Percentiles rank a stretch among this genome's conserved stretches.
Evolutionary conservation across 1,140 invertebrate species (phyloP).

Genomic region (Radopholus similis): DNA sequence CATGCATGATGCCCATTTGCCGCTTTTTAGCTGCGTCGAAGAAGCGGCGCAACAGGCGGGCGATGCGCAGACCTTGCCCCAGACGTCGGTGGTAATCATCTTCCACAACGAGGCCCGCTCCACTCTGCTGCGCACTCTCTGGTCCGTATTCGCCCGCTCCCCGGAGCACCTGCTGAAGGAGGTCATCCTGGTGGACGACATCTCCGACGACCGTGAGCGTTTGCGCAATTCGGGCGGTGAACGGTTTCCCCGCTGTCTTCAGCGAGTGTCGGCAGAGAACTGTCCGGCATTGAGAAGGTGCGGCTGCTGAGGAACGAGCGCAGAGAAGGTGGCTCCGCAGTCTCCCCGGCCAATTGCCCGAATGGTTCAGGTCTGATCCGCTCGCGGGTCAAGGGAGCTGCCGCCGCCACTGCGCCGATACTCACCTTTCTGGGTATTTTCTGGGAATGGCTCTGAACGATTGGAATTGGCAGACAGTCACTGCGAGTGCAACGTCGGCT

Average conservation of each 20-base stretch:
- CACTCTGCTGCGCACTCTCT: slow-evolving; percentile 80
- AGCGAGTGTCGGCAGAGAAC: slow-evolving; percentile 85
- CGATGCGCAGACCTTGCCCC: no score
- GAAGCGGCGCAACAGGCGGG: no score
- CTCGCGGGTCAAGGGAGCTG: slow-evolving; percentile 64
- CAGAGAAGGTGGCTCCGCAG: slow-evolving; percentile 69
- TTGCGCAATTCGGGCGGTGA: neutral
- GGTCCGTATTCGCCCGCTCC: slow-evolving; percentile 79
- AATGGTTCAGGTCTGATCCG: slow-evolving; percentile 61
- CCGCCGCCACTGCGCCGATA: slow-evolving; percentile 61
- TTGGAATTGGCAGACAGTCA: slow-evolving; percentile 8
- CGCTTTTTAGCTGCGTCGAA: no score
- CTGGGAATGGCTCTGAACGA: slow-evolving; percentile 32
- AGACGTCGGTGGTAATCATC: slow-evolving; percentile 87
- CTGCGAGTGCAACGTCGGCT: slow-evolving; percentile 64
- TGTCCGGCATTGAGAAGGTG: slow-evolving; percentile 87
- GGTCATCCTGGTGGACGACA: slow-evolving; percentile 86
- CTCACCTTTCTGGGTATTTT: slow-evolving; percentile 66
- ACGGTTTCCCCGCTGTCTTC: slow-evolving; percentile 60
- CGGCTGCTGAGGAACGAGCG: slow-evolving; percentile 82
- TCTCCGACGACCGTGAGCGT: slow-evolving; percentile 62
- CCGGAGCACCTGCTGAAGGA: slow-evolving; percentile 73
- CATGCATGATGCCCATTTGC: neutral
- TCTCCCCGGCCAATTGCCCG: no score
- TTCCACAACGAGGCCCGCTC: slow-evolving; percentile 92